Conservation (phyloP, 2,888 invertebrate species). For the Hypolimnas misippus region DNA sequence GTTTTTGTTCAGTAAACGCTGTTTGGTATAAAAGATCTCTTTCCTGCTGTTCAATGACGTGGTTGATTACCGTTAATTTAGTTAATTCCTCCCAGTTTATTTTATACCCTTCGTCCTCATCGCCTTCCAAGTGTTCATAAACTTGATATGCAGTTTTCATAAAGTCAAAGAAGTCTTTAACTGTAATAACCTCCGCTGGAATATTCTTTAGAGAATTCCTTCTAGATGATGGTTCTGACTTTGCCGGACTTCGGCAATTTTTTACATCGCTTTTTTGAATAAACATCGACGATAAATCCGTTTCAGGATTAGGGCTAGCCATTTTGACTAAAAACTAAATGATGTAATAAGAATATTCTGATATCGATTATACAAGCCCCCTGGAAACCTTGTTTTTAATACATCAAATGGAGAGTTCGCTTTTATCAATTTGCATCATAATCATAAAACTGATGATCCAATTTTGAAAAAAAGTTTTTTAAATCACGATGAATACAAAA, state of each 20-base stretch:
- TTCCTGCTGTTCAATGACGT: conserved; percentile 76
- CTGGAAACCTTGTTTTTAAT: conserved; percentile 44
- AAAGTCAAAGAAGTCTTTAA: conserved; percentile 88
- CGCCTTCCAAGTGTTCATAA: conserved; percentile 74
- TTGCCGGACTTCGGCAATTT: conserved; percentile 54
- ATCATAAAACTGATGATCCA: neutral
- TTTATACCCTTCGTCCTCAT: conserved; percentile 70
- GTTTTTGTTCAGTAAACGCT: conserved; percentile 60
- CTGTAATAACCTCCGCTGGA: conserved; percentile 85
- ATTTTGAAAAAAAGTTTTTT: conserved; percentile 7
- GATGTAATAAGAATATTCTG: neutral
- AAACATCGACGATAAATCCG: conserved; percentile 71
- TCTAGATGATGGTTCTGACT: conserved; percentile 55
- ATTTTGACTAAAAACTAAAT: conserved; percentile 50
- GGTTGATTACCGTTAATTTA: conserved; percentile 76
- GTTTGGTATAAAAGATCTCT: conserved; percentile 72
- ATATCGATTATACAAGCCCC: conserved; percentile 61
- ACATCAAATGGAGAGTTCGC: neutral
- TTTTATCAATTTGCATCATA: neutral
- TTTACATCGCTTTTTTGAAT: conserved; percentile 61
- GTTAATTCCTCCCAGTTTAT: conserved; percentile 82
- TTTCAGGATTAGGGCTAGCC: conserved; percentile 67
- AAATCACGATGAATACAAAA: neutral
- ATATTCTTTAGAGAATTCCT: conserved; percentile 56
- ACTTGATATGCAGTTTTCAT: conserved; percentile 90